phyloP scores from a whole-genome alignment of 2,888 invertebrate species.

The Lasius fuliginosus region DNA sequence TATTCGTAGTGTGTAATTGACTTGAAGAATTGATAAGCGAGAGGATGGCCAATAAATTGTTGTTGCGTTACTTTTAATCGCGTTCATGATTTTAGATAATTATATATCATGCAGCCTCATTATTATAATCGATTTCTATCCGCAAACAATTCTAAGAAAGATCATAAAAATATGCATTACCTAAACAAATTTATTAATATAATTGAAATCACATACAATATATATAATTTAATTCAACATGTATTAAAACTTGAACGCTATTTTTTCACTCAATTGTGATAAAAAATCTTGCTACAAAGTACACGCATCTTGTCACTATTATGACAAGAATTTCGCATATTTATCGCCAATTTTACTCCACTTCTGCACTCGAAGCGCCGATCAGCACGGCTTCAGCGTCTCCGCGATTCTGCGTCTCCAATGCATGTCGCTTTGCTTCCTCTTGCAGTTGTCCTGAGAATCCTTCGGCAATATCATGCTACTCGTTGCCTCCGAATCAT shows the following conservation, averaged over 20 bases:
- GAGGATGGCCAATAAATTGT: conserved; percentile 75
- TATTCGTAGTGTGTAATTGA: conserved; percentile 58
- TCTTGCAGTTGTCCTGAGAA: conserved; percentile 25
- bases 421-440: conserved; percentile 65
- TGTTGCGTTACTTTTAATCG: conserved; percentile 68
- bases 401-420: conserved; percentile 78
- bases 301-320: neutral
- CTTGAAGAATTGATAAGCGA: conserved; percentile 57
- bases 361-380: neutral
- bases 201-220: conserved; percentile 21
- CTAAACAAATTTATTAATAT: neutral
- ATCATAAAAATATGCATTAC: neutral
- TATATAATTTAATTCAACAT: conserved; percentile 5
- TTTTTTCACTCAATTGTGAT: conserved; percentile 1
- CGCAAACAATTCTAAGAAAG: neutral
- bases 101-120: neutral
- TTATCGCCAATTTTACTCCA: neutral
- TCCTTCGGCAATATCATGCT: conserved; percentile 2
- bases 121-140: conserved; percentile 14
- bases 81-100: conserved; percentile 5
- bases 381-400: conserved; percentile 59
- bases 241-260: neutral
- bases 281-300: neutral
- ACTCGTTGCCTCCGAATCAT: neutral
- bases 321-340: neutral